Conservation (phyloP, 2,797 vertebrate species). For the Myotis daubentonii region DNA sequence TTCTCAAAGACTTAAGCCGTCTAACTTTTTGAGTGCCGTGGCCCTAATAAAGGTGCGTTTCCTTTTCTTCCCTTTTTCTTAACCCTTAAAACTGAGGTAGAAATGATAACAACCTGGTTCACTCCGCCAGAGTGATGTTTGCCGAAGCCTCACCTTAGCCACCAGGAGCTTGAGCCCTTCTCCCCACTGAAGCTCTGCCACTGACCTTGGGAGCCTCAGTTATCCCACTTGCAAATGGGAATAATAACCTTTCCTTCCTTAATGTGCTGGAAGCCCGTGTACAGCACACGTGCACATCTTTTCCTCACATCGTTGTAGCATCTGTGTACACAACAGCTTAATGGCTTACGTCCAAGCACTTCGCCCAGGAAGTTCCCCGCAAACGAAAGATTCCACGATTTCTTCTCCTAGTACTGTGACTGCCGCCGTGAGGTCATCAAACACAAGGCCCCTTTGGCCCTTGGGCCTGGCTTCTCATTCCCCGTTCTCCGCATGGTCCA, state of each 20-base stretch:
- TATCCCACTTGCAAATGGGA: neutral
- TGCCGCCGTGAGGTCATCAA: neutral
- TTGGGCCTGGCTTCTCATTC: neutral
- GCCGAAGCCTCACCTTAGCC: neutral
- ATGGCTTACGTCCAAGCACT: neutral
- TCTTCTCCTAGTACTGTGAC: neutral
- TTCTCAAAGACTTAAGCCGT: neutral
- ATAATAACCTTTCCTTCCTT: neutral
- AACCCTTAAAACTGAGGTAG: neutral
- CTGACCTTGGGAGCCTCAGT: neutral
- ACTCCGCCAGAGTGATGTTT: neutral
- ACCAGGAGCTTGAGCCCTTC: neutral
- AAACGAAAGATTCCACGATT: neutral
- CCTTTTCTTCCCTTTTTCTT: neutral
- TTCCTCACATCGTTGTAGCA: neutral
- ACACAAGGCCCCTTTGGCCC: neutral
- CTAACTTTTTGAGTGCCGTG: neutral
- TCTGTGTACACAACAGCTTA: neutral
- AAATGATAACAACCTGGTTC: neutral
- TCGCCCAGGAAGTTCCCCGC: neutral
- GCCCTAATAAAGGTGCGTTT: neutral
- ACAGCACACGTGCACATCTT: neutral
- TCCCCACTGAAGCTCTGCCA: neutral
- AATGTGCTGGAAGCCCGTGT: neutral
- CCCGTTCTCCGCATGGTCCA: neutral